Evolutionary conservation across 30 jellyfish, hydroid and myxozoan species (phyloP).

Genomic region (Turritopsis dohrnii): DNA sequence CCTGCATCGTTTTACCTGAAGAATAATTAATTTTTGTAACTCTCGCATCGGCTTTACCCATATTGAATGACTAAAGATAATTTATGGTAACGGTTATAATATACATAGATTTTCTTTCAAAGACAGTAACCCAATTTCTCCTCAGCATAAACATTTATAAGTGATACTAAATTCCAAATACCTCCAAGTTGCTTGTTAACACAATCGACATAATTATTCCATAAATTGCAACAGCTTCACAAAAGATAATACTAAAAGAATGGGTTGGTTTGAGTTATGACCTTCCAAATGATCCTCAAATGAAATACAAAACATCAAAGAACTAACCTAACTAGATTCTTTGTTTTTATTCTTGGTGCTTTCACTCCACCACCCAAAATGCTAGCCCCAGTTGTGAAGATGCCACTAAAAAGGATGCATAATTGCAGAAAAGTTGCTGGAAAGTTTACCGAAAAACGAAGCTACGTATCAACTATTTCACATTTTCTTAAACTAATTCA

Average conservation of each 20-base stretch:
- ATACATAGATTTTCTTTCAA: too few relatives aligned
- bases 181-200: conserved; percentile 71
- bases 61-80: background rate
- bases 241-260: conserved; percentile 78
- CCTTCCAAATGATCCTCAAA: too few relatives aligned
- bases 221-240: conserved; percentile 99
- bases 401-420: conserved; percentile 65
- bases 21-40: conserved; percentile 8
- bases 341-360: conserved; percentile 97
- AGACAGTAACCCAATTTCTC: too few relatives aligned
- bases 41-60: background rate
- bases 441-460: too few relatives aligned
- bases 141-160: too few relatives aligned
- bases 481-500: too few relatives aligned
- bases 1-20: conserved; percentile 7
- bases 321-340: conserved; percentile 89
- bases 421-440: too few relatives aligned
- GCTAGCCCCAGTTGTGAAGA: conserved; percentile 93
- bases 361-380: conserved; percentile 95
- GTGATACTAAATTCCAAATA: conserved; percentile 24
- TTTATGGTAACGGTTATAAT: background rate
- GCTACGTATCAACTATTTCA: too few relatives aligned
- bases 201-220: conserved; percentile 97
- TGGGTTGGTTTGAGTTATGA: background rate
- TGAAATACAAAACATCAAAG: background rate